Evolutionary conservation across 1,140 invertebrate species (phyloP), one percentile per base, ranked within the genome.

Genomic region (Macrostomum lignano): DNA sequence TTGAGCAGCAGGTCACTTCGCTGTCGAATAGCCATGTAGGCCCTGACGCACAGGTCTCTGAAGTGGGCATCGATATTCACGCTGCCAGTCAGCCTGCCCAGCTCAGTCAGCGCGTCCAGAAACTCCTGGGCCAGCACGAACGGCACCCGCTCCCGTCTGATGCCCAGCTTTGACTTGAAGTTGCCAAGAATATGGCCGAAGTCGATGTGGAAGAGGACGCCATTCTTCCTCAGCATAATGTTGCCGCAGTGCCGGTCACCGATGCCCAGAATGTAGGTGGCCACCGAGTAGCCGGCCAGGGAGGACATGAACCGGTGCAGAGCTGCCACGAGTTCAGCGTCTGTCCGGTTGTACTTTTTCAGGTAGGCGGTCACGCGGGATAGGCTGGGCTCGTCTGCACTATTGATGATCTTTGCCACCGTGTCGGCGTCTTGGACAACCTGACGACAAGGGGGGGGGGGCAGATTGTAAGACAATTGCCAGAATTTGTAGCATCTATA

Each of bases 181-280:
- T 86, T 65, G 4, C 88, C 88, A 20, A 96, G 61, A 47, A 98
- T 96, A 48, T 88, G 96, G 2, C 88, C 88, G 60, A 98, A 98
- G 62, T 98, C 91, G 40, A 98, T 86, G 53, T 98, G 91, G 53
- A 98, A 94, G 14, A 96, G 59, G 47, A n/a, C 11, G n/a, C 23
- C 23, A 25, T 54, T 61, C 84, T 40, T 65, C 66, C 25, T 68
- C 71, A 9, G 58, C 7, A 98, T 60, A 15, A 98, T 58, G 63
- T 98, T 98, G 55, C 96, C 88, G 34, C 93, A 65, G 64, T 98
- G 88, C 17, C 91, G 66, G 58, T 98, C 91, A 3, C 91, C 88
- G 11, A 98, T 82, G 7, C 86, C 88, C 20, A 98, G 58, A 23
- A 98, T 56, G 51, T 96, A 96, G 0, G 86, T 96, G 21, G 96